phyloP scores from a whole-genome alignment of 2,888 invertebrate genomes.

The Chirona hameri region DNA sequence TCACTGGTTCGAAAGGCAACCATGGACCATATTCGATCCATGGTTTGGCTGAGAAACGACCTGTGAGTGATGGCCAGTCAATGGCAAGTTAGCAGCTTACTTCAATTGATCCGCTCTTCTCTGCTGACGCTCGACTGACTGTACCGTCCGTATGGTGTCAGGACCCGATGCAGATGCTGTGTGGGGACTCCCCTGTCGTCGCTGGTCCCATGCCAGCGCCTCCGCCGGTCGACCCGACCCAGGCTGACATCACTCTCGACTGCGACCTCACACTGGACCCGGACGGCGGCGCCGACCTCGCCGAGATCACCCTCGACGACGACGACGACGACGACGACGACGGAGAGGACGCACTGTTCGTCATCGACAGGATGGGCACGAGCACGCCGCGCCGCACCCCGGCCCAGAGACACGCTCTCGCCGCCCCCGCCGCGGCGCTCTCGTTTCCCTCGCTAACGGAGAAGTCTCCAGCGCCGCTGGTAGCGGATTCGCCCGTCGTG shows the following conservation, averaged over 20 bases:
- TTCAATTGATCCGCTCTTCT: too few relatives aligned
- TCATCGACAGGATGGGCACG: constrained; percentile 25
- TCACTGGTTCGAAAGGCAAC: too few relatives aligned
- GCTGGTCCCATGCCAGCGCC: not conserved
- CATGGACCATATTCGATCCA: too few relatives aligned
- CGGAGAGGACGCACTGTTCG: constrained; percentile 32
- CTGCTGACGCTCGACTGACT: not conserved
- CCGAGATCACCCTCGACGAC: constrained; percentile 6
- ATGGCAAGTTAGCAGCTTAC: too few relatives aligned
- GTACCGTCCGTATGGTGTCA: not conserved
- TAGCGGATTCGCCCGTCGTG: not conserved
- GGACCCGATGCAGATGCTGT: constrained; percentile 24
- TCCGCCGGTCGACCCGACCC: not conserved
- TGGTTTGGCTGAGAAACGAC: too few relatives aligned
- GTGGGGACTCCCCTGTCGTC: not conserved
- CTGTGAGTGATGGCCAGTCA: too few relatives aligned
- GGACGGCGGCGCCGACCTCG: constrained; percentile 32
- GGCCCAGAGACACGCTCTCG: not conserved
- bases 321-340: not conserved
- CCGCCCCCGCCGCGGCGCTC: not conserved
- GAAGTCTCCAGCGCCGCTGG: not conserved
- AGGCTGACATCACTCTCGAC: not conserved
- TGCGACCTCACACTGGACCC: not conserved
- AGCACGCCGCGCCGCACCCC: not conserved
- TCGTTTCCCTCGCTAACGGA: not conserved